Conservation (phyloP, 2,888 invertebrate species). For the Elmis aenea region DNA sequence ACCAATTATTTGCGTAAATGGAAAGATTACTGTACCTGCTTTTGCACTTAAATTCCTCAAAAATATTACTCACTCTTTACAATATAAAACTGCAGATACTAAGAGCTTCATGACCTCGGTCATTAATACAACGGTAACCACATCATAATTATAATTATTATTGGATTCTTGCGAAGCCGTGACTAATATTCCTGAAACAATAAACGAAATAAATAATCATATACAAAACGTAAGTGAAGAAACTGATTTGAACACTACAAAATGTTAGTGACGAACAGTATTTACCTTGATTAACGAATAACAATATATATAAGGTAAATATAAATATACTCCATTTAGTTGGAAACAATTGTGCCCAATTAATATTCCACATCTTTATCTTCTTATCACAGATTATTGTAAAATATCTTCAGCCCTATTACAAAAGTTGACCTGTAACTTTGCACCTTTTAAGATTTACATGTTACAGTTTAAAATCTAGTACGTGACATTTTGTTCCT, state of each 20-base stretch:
- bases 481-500: too few species aligned
- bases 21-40: too few species aligned
- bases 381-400: too few species aligned
- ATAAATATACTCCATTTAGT: slow-evolving; percentile 73
- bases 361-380: slow-evolving; percentile 5
- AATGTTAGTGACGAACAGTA: slow-evolving; percentile 12
- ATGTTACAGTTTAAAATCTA: too few species aligned
- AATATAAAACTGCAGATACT: slow-evolving; percentile 66
- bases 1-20: too few species aligned
- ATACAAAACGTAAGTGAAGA: slow-evolving; percentile 3
- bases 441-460: too few species aligned
- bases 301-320: slow-evolving; percentile 78
- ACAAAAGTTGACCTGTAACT: too few species aligned
- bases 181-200: slow-evolving; percentile 77
- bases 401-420: too few species aligned
- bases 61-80: slow-evolving; percentile 55
- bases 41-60: neutral
- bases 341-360: slow-evolving; percentile 64
- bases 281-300: slow-evolving; percentile 90
- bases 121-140: slow-evolving; percentile 79
- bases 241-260: neutral
- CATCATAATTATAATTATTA: slow-evolving; percentile 81
- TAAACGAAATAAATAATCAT: slow-evolving; percentile 2
- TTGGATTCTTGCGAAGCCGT: slow-evolving; percentile 81
- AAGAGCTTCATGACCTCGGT: slow-evolving; percentile 83